phyloP scores from a whole-genome alignment of 2,113 vertebrate species.

The Callospermophilus lateralis region DNA sequence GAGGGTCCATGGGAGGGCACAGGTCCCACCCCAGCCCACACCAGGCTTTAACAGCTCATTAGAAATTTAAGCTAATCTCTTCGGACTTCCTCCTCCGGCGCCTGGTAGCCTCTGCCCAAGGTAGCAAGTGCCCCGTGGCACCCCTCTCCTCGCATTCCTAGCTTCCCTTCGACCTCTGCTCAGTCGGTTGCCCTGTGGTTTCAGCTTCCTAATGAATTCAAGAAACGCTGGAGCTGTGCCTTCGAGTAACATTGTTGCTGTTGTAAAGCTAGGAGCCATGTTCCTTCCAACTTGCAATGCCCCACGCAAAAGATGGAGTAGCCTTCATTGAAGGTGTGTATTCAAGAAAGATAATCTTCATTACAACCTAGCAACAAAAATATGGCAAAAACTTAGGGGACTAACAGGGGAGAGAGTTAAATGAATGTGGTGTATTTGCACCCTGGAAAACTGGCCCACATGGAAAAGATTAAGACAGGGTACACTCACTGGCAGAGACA shows the following conservation, averaged over 20 bases:
- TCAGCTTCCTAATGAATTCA: neutral
- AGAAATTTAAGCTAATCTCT: neutral
- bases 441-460: neutral
- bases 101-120: too few relatives aligned
- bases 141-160: rapidly evolving
- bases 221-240: neutral
- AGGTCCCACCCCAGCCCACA: neutral
- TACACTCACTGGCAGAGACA: neutral
- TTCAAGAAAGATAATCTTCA: neutral
- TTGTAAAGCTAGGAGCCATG: neutral
- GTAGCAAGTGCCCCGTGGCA: neutral
- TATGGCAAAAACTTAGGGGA: neutral
- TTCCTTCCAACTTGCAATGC: neutral
- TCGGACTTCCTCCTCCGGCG: neutral
- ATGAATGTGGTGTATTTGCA: neutral
- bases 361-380: neutral
- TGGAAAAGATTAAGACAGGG: neutral
- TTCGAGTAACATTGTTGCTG: neutral
- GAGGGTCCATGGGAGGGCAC: neutral
- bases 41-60: neutral
- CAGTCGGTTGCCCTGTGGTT: neutral
- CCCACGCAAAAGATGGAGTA: neutral
- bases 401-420: neutral
- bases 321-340: neutral
- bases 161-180: neutral